A percentile compares a stretch with the other conserved stretches of the same genome.
phyloP scores from a whole-genome alignment of 2,113 vertebrate genomes.

The Nipponia nippon region DNA sequence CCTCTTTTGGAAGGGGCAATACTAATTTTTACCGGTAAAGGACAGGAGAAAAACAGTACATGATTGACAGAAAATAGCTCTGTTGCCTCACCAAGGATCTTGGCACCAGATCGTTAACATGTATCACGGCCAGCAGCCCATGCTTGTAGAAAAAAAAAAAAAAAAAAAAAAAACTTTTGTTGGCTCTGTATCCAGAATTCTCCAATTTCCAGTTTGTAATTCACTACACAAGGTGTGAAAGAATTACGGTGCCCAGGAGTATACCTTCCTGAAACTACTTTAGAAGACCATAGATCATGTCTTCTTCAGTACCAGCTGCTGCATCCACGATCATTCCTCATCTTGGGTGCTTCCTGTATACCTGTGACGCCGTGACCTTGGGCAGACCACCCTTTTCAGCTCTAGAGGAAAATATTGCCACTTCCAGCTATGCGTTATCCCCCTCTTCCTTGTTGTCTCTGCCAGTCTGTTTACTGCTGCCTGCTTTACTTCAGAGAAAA shows the following conservation, averaged over 20 bases:
- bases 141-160: neutral
- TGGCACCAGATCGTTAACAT: neutral
- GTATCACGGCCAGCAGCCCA: neutral
- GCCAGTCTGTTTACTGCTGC: neutral
- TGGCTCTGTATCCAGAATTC: neutral
- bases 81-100: neutral
- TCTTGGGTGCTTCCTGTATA: accelerated
- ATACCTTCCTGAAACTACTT: neutral
- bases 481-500: neutral
- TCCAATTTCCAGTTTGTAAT: neutral
- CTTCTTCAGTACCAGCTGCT: neutral
- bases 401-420: neutral
- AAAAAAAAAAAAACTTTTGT: too few relatives aligned
- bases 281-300: neutral
- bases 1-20: neutral
- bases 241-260: neutral
- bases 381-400: neutral
- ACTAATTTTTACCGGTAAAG: neutral
- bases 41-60: neutral
- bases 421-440: neutral
- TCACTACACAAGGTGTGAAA: neutral
- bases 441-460: neutral
- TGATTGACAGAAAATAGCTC: neutral
- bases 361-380: neutral
- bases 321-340: neutral